Conservation (phyloP, 2,888 invertebrate genomes). For the Campoplex nolae region DNA sequence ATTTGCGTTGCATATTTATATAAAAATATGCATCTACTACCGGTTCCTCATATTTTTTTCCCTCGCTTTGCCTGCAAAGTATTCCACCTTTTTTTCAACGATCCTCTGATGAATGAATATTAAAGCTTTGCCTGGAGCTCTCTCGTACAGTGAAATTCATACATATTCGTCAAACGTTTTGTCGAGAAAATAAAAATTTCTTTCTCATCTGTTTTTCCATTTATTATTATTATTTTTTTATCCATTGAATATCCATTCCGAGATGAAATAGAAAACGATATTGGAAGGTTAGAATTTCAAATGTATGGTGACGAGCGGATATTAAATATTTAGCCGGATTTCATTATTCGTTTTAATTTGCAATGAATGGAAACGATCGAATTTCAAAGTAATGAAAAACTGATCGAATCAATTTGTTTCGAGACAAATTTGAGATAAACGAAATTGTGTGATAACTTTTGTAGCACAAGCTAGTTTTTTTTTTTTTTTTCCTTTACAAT, state of each 20-base stretch:
- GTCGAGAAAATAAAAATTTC: slow-evolving; percentile 12
- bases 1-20: slow-evolving; percentile 28
- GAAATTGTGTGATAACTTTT: not conserved
- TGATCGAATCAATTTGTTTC: not conserved
- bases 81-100: slow-evolving; percentile 10
- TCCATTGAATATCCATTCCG: slow-evolving; percentile 2
- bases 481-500: not conserved
- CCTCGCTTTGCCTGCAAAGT: not conserved
- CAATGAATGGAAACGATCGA: not conserved
- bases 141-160: slow-evolving; percentile 25
- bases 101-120: slow-evolving; percentile 37
- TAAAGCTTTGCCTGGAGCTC: slow-evolving; percentile 30
- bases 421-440: not conserved
- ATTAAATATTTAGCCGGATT: not conserved
- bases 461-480: not conserved
- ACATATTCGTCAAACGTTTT: slow-evolving; percentile 40
- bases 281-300: not conserved
- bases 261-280: not conserved
- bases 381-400: not conserved
- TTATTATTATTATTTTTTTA: not conserved
- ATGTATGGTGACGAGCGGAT: not conserved
- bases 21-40: slow-evolving; percentile 1
- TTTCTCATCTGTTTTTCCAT: slow-evolving; percentile 10
- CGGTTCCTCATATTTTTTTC: slow-evolving; percentile 10
- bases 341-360: not conserved